phyloP scores from a whole-genome alignment of 2,888 invertebrate genomes.

The Cabera pusaria region DNA sequence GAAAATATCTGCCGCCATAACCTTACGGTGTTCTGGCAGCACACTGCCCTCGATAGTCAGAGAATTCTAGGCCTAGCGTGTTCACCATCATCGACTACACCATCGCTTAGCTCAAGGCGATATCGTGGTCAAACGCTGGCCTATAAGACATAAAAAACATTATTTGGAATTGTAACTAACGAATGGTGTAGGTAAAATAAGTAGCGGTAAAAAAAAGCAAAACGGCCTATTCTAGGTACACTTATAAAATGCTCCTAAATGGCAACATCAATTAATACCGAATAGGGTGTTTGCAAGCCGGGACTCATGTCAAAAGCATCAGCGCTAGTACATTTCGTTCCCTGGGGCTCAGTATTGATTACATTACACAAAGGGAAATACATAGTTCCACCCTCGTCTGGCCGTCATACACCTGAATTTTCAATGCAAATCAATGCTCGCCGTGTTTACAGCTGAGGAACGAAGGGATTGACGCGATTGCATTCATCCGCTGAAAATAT shows the following conservation, averaged over 20 bases:
- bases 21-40: no score
- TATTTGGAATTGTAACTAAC: no score
- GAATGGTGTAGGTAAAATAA: no score
- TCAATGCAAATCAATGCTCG: slow-evolving; percentile 33
- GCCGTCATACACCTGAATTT: slow-evolving; percentile 36
- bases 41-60: no score
- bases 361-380: slow-evolving; percentile 53
- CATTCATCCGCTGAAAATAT: no score
- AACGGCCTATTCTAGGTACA: neutral
- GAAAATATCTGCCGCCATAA: no score
- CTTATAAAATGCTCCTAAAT: slow-evolving; percentile 2
- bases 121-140: no score
- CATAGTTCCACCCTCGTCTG: slow-evolving; percentile 43
- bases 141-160: no score
- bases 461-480: slow-evolving; percentile 10
- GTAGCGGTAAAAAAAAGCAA: no score
- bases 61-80: no score
- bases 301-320: slow-evolving; percentile 27
- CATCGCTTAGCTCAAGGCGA: no score
- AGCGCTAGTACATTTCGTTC: slow-evolving; percentile 21
- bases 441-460: slow-evolving; percentile 10
- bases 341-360: slow-evolving; percentile 47
- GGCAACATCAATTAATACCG: slow-evolving; percentile 14
- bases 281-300: slow-evolving; percentile 20
- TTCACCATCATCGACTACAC: no score